phyloP scores from a whole-genome alignment of 2,888 invertebrate genomes.

The Acronicta leporina region DNA sequence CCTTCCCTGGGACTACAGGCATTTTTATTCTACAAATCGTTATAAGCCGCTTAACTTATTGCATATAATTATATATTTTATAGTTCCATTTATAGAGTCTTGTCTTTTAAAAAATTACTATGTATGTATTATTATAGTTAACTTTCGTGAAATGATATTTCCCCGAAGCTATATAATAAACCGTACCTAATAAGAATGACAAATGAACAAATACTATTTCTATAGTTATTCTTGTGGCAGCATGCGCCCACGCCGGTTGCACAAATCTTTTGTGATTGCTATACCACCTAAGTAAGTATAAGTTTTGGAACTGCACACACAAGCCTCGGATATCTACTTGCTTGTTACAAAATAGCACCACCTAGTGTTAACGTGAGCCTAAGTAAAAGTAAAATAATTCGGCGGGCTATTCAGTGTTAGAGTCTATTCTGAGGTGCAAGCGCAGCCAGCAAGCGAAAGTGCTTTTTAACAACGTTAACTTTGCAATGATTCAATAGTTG shows the following conservation, averaged over 20 bases:
- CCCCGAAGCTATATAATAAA: no score
- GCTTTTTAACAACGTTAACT: constrained; percentile 20
- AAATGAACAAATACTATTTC: no score
- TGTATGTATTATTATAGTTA: not conserved
- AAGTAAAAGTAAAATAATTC: not conserved
- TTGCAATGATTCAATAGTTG: constrained; percentile 17
- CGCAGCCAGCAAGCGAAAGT: constrained; percentile 33
- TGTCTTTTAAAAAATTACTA: not conserved
- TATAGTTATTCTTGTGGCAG: no score
- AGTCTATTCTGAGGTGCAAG: not conserved
- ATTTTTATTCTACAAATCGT: constrained; percentile 19
- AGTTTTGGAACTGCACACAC: no score
- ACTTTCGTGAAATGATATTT: no score
- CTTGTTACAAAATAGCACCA: constrained; percentile 37
- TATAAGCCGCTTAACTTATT: constrained; percentile 8
- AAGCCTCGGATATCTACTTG: no score
- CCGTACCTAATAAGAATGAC: no score
- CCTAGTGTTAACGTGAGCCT: constrained; percentile 29
- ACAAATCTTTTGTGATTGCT: no score
- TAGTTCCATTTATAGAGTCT: not conserved
- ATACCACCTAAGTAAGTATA: no score
- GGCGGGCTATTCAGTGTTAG: not conserved
- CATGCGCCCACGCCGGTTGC: no score
- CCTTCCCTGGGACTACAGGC: constrained; percentile 21
- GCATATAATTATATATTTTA: constrained; percentile 4